Conservation (phyloP, 2,797 vertebrate genomes). For the Orientallactaga sibirica region DNA sequence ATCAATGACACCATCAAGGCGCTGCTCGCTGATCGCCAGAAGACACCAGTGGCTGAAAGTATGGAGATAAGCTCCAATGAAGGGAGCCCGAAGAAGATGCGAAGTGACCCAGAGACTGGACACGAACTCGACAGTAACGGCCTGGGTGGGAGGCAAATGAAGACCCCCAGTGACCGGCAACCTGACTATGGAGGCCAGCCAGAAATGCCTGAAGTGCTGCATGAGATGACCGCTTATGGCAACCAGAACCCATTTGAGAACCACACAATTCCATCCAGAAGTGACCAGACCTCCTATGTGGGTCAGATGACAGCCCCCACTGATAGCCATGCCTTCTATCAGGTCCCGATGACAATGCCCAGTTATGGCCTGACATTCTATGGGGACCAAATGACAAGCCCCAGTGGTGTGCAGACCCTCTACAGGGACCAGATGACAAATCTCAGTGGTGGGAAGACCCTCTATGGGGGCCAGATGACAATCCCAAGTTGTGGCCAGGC, state of each 20-base stretch:
- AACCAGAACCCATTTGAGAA: rapidly evolving
- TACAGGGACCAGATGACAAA: not conserved
- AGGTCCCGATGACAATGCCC: not conserved
- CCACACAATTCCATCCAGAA: rapidly evolving
- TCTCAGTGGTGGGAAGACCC: too few species aligned
- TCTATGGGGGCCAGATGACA: not conserved
- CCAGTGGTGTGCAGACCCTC: not conserved
- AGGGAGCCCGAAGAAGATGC: not conserved
- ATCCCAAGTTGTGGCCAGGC: not conserved
- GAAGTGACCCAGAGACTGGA: not conserved
- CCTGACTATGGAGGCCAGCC: not conserved
- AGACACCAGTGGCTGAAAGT: not conserved
- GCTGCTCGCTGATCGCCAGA: not conserved
- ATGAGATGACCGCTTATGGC: rapidly evolving
- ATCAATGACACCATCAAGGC: not conserved
- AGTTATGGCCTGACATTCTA: not conserved
- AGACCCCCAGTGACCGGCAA: too few species aligned
- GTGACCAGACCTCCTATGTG: not conserved
- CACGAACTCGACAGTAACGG: not conserved
- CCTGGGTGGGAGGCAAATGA: too few species aligned
- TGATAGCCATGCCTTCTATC: not conserved
- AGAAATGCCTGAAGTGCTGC: rapidly evolving
- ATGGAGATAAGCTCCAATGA: not conserved
- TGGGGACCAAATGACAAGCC: not conserved
- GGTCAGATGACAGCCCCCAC: too few species aligned